These are phyloP conservation scores for Clusia tigrina DNA, from an alignment of 2,888 invertebrate species.

Conservation along the genomic window DNA sequence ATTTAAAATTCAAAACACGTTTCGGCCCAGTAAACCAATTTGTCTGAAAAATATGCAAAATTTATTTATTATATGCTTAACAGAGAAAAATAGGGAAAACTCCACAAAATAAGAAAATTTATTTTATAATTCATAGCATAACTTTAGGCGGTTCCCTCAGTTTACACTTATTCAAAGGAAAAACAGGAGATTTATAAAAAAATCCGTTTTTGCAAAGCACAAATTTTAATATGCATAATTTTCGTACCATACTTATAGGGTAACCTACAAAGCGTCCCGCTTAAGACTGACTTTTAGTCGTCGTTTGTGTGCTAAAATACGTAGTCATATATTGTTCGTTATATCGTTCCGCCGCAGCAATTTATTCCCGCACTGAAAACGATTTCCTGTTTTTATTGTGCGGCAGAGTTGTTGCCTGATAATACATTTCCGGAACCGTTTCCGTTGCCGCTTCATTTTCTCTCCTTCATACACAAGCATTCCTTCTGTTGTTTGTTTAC, in stretches of 20 bases:
- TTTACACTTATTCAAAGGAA: not conserved
- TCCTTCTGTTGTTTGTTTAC: slow-evolving; percentile 22
- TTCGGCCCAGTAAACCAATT: slow-evolving; percentile 1
- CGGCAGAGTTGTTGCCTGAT: slow-evolving; percentile 21
- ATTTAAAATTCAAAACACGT: slow-evolving; percentile 9
- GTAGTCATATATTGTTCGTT: too few relatives aligned
- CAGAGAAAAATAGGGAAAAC: too few relatives aligned
- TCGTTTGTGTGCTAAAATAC: too few relatives aligned
- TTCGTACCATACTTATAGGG: too few relatives aligned
- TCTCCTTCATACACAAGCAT: not conserved
- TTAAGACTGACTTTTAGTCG: too few relatives aligned
- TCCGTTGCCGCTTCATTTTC: slow-evolving; percentile 31
- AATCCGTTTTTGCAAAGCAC: not conserved
- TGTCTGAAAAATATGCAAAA: not conserved
- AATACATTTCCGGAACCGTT: too few relatives aligned
- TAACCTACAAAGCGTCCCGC: too few relatives aligned
- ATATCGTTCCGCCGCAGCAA: too few relatives aligned
- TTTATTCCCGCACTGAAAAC: not conserved
- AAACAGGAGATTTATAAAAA: not conserved
- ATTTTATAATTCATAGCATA: not conserved
- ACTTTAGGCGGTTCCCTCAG: not conserved
- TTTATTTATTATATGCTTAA: not conserved
- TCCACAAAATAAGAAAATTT: too few relatives aligned
- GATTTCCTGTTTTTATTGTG: not conserved
- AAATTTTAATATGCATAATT: not conserved